Evolutionary conservation across 2,797 vertebrate species (phyloP).

Genomic region (Coregonus suidteri): DNA sequence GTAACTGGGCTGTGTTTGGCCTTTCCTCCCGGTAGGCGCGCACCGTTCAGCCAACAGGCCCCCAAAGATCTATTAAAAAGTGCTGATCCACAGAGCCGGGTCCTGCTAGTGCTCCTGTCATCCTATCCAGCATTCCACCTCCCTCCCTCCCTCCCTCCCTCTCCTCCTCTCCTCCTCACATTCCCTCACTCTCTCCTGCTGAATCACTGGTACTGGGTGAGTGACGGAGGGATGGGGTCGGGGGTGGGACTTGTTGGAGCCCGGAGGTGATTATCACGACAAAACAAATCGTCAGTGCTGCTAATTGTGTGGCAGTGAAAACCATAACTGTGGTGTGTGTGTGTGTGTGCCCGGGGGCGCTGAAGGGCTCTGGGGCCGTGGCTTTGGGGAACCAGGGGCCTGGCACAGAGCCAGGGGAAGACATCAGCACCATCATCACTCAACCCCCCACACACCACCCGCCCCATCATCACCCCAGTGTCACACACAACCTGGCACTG

Average conservation of each 20-base stretch:
- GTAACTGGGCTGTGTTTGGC: slow-evolving; percentile 82
- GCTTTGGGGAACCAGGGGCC: slow-evolving; percentile 64
- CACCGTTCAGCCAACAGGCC: slow-evolving; percentile 78
- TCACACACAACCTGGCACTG: slow-evolving; percentile 71
- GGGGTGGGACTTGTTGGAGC: slow-evolving; percentile 68
- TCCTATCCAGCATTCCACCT: slow-evolving; percentile 58
- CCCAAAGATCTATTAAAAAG: slow-evolving; percentile 83
- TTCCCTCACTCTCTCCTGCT: slow-evolving; percentile 66
- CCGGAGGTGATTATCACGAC: slow-evolving; percentile 84
- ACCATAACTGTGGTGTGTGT: slow-evolving; percentile 82
- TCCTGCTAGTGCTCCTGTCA: slow-evolving; percentile 65
- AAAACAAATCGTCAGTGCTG: slow-evolving; percentile 86
- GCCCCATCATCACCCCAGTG: slow-evolving; percentile 52
- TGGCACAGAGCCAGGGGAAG: slow-evolving; percentile 76
- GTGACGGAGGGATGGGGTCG: slow-evolving; percentile 61
- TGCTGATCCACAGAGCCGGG: slow-evolving; percentile 78
- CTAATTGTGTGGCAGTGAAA: slow-evolving; percentile 89
- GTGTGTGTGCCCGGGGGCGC: slow-evolving; percentile 78
- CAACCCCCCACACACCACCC: slow-evolving; percentile 35
- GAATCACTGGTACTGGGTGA: slow-evolving; percentile 60
- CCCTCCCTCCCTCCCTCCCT: not conserved
- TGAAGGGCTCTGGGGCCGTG: slow-evolving; percentile 64
- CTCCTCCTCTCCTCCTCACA: slow-evolving; percentile 35
- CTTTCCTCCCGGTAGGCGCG: slow-evolving; percentile 74
- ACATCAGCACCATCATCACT: slow-evolving; percentile 72